Evolutionary conservation across 2,888 invertebrate species (phyloP), one percentile per base, ranked within the genome.

Genomic region (Euproctis similis): DNA sequence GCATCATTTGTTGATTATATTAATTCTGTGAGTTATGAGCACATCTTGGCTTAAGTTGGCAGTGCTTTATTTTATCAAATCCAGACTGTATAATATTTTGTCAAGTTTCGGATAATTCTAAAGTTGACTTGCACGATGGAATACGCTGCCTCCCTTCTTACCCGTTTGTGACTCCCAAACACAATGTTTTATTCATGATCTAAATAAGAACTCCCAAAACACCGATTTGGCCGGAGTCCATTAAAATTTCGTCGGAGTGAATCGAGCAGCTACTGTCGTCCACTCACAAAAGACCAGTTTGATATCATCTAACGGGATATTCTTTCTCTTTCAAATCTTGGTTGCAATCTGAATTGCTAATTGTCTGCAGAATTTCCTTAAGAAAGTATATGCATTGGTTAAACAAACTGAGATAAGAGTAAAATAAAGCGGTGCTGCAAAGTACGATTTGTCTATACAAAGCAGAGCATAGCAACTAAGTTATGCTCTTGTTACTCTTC

Each of bases 161-260:
- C 16, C 26, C 12, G 21, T 4, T 17, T 4, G 34, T 33, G 38
- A 34, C 31, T 42, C 34, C 39, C 42, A 40, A 34, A 39, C 30
- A 45, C 37, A 46, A 77, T 77, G 75, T 78, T 74, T 76, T 73
- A 77, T 78, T 77, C 74, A 76, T 74, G 59, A 65, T 60, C 58
- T 46, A 53, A 59, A 62, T 60, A 61, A 59, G 57, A 67, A 66
- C 53, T 66, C 65, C 64, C 63, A 58, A 72, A 74, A 75, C 71
- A 73, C 48, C 65, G 68, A 70, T 70, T 75, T 67, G 55, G 58
- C 54, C 39, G 48, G 52, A 67, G 62, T 67, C 68, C 69, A 70
- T 72, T 73, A 66, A 63, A 68, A 61, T 57, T 50, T 50, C 47
- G 52, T 47, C 43, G 52, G 54, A 62, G 61, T 62, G 65, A 68